Percentiles rank a stretch among this genome's conserved stretches.
Evolutionary conservation across 1,140 invertebrate genomes (phyloP).

Genomic region (Eumaeus atala): DNA sequence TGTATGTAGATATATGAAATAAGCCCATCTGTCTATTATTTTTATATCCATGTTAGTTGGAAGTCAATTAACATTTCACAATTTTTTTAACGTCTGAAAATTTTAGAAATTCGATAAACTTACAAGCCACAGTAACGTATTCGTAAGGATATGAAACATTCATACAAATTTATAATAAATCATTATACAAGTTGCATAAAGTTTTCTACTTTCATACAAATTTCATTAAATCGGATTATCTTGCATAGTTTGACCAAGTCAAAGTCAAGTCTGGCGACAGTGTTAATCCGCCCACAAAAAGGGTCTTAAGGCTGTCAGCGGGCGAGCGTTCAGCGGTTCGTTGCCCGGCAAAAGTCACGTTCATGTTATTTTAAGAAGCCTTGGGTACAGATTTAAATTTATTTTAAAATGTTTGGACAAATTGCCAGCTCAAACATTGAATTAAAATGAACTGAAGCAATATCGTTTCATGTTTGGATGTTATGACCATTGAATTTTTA

Average conservation of each 20-base stretch:
- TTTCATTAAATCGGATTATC: conserved; percentile 4
- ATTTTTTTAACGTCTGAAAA: no score
- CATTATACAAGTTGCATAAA: no score
- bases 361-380: conserved; percentile 18
- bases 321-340: conserved; percentile 22
- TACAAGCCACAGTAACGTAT: no score
- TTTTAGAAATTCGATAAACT: no score
- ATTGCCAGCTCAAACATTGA: not conserved
- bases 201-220: no score
- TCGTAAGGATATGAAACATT: no score
- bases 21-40: no score
- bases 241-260: conserved; percentile 9
- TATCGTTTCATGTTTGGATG: not conserved
- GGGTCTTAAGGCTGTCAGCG: conserved; percentile 28
- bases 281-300: conserved; percentile 34
- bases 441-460: not conserved
- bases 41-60: no score
- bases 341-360: conserved; percentile 27
- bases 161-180: no score
- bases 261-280: conserved; percentile 12
- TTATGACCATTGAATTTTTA: no score
- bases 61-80: no score
- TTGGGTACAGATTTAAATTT: conserved; percentile 24
- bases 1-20: no score
- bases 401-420: conserved; percentile 13